A percentile compares a stretch with the other conserved stretches of the same genome.
Evolutionary conservation across 2,113 vertebrate species (phyloP).

Genomic region (Urocynchramus pylzowi): DNA sequence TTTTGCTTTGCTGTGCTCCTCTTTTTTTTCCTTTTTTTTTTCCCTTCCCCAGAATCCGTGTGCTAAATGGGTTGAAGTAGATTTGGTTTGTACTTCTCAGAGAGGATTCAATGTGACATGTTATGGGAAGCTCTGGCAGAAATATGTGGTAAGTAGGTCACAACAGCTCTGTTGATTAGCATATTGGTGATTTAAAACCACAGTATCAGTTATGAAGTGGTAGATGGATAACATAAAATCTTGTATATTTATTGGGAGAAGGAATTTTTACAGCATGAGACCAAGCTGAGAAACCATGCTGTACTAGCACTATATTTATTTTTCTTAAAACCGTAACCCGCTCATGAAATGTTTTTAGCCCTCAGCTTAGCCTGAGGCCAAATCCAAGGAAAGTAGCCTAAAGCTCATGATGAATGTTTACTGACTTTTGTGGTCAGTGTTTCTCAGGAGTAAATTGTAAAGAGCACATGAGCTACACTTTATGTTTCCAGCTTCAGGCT

Average conservation of each 20-base stretch:
- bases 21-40: neutral
- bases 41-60: neutral
- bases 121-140: slow-evolving; percentile 52
- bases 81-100: slow-evolving; percentile 47
- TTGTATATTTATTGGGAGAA: neutral
- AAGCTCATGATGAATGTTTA: slow-evolving; percentile 74
- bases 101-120: slow-evolving; percentile 50
- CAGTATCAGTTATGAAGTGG: slow-evolving; percentile 31
- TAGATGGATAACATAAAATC: slow-evolving; percentile 1
- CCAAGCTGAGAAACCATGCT: slow-evolving; percentile 17
- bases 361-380: slow-evolving; percentile 76
- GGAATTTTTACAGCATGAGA: slow-evolving; percentile 35
- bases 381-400: slow-evolving; percentile 72
- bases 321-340: slow-evolving; percentile 54
- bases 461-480: slow-evolving; percentile 64
- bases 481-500: slow-evolving; percentile 68
- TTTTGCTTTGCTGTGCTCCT: neutral
- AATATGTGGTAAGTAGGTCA: slow-evolving; percentile 73
- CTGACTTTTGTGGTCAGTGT: slow-evolving; percentile 71
- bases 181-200: slow-evolving; percentile 55
- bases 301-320: slow-evolving; percentile 28
- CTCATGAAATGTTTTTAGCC: slow-evolving; percentile 73
- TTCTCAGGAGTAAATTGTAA: slow-evolving; percentile 70
- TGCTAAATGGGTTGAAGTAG: slow-evolving; percentile 54
- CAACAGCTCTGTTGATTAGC: slow-evolving; percentile 63